Evolutionary conservation across 2,797 vertebrate genomes (phyloP).

Genomic region (Trachurus trachurus): DNA sequence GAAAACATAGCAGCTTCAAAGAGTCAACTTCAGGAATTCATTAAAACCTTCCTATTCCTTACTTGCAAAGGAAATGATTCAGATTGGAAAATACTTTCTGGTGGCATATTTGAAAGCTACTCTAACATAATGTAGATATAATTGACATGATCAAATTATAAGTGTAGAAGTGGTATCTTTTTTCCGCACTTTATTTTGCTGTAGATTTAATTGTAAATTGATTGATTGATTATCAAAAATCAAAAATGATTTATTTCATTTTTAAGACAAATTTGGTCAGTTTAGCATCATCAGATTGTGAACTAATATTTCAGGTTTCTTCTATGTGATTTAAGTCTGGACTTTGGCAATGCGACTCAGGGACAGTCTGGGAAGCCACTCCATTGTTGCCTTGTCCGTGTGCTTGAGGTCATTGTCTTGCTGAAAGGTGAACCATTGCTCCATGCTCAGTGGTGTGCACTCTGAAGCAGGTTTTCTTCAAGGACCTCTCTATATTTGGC

Average conservation of each 20-base stretch:
- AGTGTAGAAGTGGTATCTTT: background rate
- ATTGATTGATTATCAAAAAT: too few species aligned
- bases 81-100: slow-evolving; percentile 18
- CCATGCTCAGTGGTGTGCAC: background rate
- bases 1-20: slow-evolving; percentile 72
- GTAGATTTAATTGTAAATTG: background rate
- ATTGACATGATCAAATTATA: background rate
- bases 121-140: background rate
- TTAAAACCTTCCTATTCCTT: slow-evolving; percentile 57
- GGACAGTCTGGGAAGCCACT: too few species aligned
- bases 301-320: background rate
- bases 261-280: too few species aligned
- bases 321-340: background rate
- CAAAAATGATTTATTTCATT: too few species aligned
- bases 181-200: background rate
- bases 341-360: background rate
- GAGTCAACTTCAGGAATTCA: slow-evolving; percentile 62
- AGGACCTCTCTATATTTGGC: background rate
- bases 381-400: too few species aligned
- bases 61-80: slow-evolving; percentile 25
- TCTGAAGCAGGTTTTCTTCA: background rate
- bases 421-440: background rate
- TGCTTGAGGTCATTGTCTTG: background rate
- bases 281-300: too few species aligned
- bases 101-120: background rate